Percentiles rank a stretch among this genome's conserved stretches.
phyloP scores from a whole-genome alignment of 2,797 vertebrate species.

The Nothura maculosa region DNA sequence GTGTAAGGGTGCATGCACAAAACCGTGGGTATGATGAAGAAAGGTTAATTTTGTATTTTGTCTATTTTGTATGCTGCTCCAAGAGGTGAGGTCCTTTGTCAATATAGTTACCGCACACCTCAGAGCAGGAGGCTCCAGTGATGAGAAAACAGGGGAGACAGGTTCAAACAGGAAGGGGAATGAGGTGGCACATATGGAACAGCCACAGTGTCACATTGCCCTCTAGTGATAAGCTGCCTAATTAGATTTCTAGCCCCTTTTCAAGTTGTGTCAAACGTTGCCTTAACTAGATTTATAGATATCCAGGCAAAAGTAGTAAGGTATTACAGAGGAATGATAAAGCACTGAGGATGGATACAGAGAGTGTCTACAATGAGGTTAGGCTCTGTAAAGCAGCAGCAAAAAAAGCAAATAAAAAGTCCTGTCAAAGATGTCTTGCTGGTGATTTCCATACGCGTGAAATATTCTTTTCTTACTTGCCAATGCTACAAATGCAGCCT shows the following conservation, averaged over 20 bases:
- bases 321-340: accelerated
- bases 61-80: accelerated
- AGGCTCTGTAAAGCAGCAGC: neutral
- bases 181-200: neutral
- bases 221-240: constrained; percentile 19
- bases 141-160: accelerated
- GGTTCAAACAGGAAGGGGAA: neutral
- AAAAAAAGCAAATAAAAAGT: neutral
- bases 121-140: neutral
- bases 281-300: neutral
- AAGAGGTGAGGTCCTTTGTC: neutral
- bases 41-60: neutral
- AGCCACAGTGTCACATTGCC: neutral
- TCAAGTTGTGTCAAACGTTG: neutral
- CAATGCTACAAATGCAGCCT: neutral
- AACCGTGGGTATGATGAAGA: accelerated
- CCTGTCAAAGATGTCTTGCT: accelerated
- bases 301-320: neutral
- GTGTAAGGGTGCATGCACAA: neutral
- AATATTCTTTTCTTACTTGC: neutral
- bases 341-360: neutral
- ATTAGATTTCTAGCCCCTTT: neutral
- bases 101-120: accelerated
- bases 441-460: neutral
- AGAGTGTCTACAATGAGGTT: neutral